Evolutionary conservation across 2,797 vertebrate genomes (phyloP).

Genomic region (Octomys mimax): DNA sequence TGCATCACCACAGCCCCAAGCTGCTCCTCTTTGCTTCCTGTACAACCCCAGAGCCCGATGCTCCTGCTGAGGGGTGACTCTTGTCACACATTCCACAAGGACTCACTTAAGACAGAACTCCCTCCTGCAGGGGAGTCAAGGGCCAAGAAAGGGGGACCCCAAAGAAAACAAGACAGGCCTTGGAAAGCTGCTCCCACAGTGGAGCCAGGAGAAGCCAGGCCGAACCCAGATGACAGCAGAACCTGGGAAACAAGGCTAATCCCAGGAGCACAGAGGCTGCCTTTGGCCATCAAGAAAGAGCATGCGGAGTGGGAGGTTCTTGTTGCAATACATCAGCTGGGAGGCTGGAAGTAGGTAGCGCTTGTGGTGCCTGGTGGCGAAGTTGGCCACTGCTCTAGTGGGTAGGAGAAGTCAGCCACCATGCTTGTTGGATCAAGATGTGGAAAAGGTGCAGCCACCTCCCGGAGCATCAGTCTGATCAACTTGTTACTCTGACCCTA

Average conservation of each 20-base stretch:
- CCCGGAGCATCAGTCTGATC: background rate
- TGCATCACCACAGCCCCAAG: background rate
- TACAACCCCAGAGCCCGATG: background rate
- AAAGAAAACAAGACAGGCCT: background rate
- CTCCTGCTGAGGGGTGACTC: background rate
- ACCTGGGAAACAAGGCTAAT: background rate
- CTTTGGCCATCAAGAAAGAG: background rate
- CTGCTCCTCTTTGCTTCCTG: background rate
- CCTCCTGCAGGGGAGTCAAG: background rate
- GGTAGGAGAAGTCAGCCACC: background rate
- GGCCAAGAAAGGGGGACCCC: background rate
- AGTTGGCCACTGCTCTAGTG: background rate
- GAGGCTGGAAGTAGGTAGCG: background rate
- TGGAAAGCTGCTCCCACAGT: background rate
- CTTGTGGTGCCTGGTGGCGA: background rate
- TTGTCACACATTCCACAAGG: background rate
- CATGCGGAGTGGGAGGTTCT: background rate
- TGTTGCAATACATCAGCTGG: background rate
- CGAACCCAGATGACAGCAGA: background rate
- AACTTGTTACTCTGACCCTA: background rate
- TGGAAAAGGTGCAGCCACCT: background rate
- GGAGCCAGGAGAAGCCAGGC: accelerated
- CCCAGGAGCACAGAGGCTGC: background rate
- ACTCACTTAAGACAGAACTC: background rate
- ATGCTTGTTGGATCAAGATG: background rate